Conservation (phyloP, 2,113 vertebrate species). For the Plotosus lineatus region DNA sequence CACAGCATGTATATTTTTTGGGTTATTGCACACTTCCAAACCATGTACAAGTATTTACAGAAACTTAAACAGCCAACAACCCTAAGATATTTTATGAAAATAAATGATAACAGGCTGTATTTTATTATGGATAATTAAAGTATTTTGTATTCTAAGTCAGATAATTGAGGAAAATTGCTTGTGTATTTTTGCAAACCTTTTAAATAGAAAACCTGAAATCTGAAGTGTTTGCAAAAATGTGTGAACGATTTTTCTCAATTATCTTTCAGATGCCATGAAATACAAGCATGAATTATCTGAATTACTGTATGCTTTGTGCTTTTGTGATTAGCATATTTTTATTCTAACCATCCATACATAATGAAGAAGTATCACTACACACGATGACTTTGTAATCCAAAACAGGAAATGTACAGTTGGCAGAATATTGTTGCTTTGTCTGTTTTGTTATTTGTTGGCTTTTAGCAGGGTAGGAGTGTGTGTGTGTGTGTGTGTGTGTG, state of each 20-base stretch:
- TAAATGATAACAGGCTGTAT: background rate
- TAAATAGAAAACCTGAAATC: background rate
- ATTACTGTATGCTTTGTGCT: background rate
- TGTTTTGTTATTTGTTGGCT: conserved; percentile 5
- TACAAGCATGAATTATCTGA: background rate
- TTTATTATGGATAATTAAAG: background rate
- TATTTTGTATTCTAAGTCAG: background rate
- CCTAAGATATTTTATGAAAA: background rate
- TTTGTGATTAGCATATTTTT: background rate
- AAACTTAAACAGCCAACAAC: background rate
- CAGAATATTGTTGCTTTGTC: background rate
- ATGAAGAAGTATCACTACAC: background rate
- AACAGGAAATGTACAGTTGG: background rate
- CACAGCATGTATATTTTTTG: background rate
- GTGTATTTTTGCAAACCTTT: background rate
- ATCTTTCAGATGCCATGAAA: background rate
- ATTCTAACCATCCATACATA: background rate
- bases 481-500: conserved; percentile 3
- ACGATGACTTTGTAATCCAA: background rate
- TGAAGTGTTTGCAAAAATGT: background rate
- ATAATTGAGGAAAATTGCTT: background rate
- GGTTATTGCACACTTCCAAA: background rate
- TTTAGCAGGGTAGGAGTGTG: background rate
- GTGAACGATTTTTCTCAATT: background rate
- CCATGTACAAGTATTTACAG: background rate